A percentile compares a stretch with the other conserved stretches of the same genome.
Conservation (phyloP, 2,888 invertebrate genomes). For the Phengaris arion region DNA sequence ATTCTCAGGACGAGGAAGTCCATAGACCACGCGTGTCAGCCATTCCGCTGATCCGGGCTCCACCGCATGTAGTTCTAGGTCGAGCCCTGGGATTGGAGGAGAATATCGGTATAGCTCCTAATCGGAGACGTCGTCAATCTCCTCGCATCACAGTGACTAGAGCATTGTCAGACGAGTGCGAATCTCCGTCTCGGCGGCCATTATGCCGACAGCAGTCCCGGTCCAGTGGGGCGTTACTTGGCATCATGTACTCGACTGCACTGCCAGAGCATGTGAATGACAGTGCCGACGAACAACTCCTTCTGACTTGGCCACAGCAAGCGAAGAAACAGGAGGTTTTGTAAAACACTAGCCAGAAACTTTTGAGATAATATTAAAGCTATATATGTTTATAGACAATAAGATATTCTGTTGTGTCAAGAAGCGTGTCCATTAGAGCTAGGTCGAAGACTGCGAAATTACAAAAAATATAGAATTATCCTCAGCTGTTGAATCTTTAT, state of each 20-base stretch:
- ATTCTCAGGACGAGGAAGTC: slow-evolving; percentile 74
- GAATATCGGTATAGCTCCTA: slow-evolving; percentile 48
- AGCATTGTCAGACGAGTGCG: slow-evolving; percentile 86
- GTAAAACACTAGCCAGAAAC: slow-evolving; percentile 42
- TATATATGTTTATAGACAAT: slow-evolving; percentile 57
- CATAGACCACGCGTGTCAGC: slow-evolving; percentile 61
- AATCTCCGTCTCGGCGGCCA: slow-evolving; percentile 75
- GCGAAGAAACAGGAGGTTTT: slow-evolving; percentile 60
- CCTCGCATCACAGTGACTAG: slow-evolving; percentile 86
- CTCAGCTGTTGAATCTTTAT: slow-evolving; percentile 8
- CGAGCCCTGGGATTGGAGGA: slow-evolving; percentile 79
- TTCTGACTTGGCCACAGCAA: slow-evolving; percentile 79
- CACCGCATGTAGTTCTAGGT: slow-evolving; percentile 81
- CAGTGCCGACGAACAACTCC: slow-evolving; percentile 70
- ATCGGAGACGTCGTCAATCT: slow-evolving; percentile 74
- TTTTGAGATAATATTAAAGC: slow-evolving; percentile 45
- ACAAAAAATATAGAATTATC: not conserved
- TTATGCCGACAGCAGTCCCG: slow-evolving; percentile 73
- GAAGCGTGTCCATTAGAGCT: slow-evolving; percentile 10
- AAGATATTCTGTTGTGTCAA: slow-evolving; percentile 55
- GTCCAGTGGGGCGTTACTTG: slow-evolving; percentile 72
- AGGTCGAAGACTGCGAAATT: not conserved
- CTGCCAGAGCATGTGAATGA: slow-evolving; percentile 58
- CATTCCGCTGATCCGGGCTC: slow-evolving; percentile 74
- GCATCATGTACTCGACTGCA: slow-evolving; percentile 69